Evolutionary conservation across 2,888 invertebrate genomes (phyloP), one percentile per base, ranked within the genome.

Genomic region (Sphaerophoria taeniata): DNA sequence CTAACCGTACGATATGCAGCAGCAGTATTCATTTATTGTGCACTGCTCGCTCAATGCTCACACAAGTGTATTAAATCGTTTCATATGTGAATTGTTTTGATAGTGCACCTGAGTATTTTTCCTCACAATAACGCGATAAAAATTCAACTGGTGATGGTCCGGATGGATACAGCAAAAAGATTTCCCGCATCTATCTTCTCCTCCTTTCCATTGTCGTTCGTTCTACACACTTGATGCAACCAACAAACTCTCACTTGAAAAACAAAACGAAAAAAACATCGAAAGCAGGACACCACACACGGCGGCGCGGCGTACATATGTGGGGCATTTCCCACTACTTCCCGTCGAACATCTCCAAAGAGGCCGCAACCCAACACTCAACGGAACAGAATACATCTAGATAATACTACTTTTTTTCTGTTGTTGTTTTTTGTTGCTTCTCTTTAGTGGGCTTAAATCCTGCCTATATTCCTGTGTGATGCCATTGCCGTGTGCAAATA

Each of bases 101-200:
- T 74, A 6, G 33, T 60, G 56, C 71, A 67, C 65, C 72, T 79
- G 60, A 60, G 47, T 33, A 14, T 70, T 67, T 67, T 6, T 67
- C 58, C 56, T 73, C 69, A 73, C 63, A 74, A 70, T 78, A 83
- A 78, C 76, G 47, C 76, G 70, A 81, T 85, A 80, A 58, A 81
- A 85, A 81, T 73, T 85, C 85, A 85, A 85, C 85, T 85, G 73
- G 69, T 85, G 85, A 85, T 72, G 73, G 76, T 69, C 80, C 85
- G 85, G 76, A 76, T 85, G 81, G 76, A 85, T 80, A 56, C n/a
- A n/a, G n/a, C n/a, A 39, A 69, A 36, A 73, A 75, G 84, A 72
- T 56, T 55, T 69, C 14, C 71, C 63, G 33, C 43, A 71, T 69
- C 74, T 24, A 56, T 36, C 4, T n/a, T n/a, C n/a, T n/a, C n/a